phyloP scores from a whole-genome alignment of 2,888 invertebrate genomes.

The Thereva nobilitata region DNA sequence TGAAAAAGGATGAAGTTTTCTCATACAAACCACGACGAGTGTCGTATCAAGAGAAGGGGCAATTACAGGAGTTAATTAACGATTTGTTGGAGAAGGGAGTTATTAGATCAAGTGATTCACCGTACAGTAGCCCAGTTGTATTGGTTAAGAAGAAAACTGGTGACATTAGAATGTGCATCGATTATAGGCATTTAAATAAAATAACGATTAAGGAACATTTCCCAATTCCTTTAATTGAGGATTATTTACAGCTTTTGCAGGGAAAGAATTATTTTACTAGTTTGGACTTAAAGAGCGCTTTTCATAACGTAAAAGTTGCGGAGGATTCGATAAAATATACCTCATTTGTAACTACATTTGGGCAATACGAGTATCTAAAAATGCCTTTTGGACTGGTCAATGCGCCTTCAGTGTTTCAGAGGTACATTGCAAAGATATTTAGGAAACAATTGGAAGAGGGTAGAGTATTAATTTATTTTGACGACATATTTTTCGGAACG shows the following conservation, averaged over 20 bases:
- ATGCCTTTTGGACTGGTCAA: slow-evolving; percentile 41
- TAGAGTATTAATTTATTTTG: slow-evolving; percentile 42
- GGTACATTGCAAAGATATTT: slow-evolving; percentile 41
- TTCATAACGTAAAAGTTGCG: slow-evolving; percentile 40
- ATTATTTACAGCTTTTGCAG: slow-evolving; percentile 13
- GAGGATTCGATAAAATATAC: slow-evolving; percentile 42
- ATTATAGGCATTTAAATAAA: slow-evolving; percentile 38
- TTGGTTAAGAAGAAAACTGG: slow-evolving; percentile 24
- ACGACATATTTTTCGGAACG: slow-evolving; percentile 42
- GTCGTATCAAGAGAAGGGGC: background rate
- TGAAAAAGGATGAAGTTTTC: background rate
- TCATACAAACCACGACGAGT: slow-evolving; percentile 15
- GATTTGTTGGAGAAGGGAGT: slow-evolving; percentile 14
- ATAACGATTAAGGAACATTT: slow-evolving; percentile 26
- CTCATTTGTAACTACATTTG: slow-evolving; percentile 42
- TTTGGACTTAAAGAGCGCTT: slow-evolving; percentile 42
- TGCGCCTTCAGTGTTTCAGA: slow-evolving; percentile 36
- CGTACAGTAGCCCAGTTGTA: slow-evolving; percentile 24
- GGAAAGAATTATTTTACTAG: slow-evolving; percentile 40
- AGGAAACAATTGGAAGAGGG: slow-evolving; percentile 25
- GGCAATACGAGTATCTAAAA: slow-evolving; percentile 38
- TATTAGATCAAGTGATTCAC: slow-evolving; percentile 19
- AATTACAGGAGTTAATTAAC: slow-evolving; percentile 18
- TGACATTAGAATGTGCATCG: slow-evolving; percentile 33
- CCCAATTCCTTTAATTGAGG: slow-evolving; percentile 34